Base-by-base conservation (phyloP, 1,140 invertebrate species). In the Vollenhovia emeryi region DNA sequence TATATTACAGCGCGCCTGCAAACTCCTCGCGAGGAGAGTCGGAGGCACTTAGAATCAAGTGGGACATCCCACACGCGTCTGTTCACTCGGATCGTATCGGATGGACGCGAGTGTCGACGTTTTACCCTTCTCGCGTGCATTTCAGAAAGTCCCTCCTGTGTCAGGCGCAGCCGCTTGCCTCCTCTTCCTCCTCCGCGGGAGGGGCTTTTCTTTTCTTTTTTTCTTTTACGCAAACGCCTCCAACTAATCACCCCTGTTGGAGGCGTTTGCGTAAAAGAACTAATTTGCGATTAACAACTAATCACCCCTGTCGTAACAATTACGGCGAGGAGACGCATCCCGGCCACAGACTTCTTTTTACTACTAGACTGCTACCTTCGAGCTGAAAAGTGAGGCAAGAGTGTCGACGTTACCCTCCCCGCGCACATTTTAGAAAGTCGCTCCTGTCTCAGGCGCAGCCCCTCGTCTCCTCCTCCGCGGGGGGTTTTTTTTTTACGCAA, bases 401-500 rank as follows among this genome's bases (percentile, higher is more conserved):
- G n/a, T n/a, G n/a, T n/a, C n/a, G 27, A 59, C 18, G n/a, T 62
- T 36, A 27, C 40, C n/a, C n/a, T n/a, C n/a, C n/a, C n/a, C n/a
- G n/a, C n/a, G n/a, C n/a, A n/a, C n/a, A n/a, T n/a, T 30, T 30
- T 6, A 45, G 40, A 64, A 64, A 64, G 48, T 21, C 30, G 11
- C 48, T 64, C 24, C 13, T 52, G 30, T 30, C 24, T 40, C 11
- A 18, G 43, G 18, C 15, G 15, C 4, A 6, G 2, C 9, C 33
- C 8, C 4, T 15, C 21, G 11, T 6, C 36, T 13, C n/a, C 36
- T n/a, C 1, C 11, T 6, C 27, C 40, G 33, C 21, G 24, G n/a
- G n/a, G n/a, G n/a, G n/a, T n/a, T n/a, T 80, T 30, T 82, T 73
- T 82, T 57, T 48, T 27, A 21, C 66, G 43, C 24, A 68, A 52